A percentile compares a stretch with the other conserved stretches of the same genome.
These are phyloP conservation scores for Sturnira hondurensis DNA, from an alignment of 2,113 vertebrate genomes.

Conservation along the genomic window DNA sequence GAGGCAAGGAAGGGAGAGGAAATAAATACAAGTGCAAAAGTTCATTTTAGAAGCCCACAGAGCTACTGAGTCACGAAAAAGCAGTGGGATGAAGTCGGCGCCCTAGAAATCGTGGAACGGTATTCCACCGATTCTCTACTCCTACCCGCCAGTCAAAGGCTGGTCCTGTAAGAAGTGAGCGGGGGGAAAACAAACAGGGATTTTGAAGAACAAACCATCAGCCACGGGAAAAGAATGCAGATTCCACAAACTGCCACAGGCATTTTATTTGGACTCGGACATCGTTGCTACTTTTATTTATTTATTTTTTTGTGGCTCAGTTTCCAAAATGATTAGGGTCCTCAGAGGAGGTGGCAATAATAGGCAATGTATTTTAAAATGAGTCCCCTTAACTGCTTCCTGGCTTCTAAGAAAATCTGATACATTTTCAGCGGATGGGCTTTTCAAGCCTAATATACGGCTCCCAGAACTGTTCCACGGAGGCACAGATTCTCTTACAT, in stretches of 20 bases:
- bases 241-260: neutral
- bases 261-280: neutral
- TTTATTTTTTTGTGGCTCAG: neutral
- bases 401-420: slow-evolving; percentile 30
- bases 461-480: neutral
- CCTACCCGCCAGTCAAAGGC: neutral
- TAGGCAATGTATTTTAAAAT: slow-evolving; percentile 25
- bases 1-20: neutral
- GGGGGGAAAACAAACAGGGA: neutral
- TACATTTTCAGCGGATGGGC: slow-evolving; percentile 39
- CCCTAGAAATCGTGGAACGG: neutral
- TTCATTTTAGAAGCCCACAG: slow-evolving; percentile 20
- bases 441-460: neutral
- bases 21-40: neutral
- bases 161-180: neutral
- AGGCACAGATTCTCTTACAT: neutral
- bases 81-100: neutral
- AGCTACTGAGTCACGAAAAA: neutral
- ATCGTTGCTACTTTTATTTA: neutral
- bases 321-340: slow-evolving; percentile 32
- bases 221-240: neutral
- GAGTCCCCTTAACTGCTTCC: neutral
- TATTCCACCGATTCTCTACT: neutral
- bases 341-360: neutral
- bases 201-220: neutral